Evolutionary conservation across 53 echinoderm and acorn worm species (phyloP).

Genomic region (Holothuria scabra): DNA sequence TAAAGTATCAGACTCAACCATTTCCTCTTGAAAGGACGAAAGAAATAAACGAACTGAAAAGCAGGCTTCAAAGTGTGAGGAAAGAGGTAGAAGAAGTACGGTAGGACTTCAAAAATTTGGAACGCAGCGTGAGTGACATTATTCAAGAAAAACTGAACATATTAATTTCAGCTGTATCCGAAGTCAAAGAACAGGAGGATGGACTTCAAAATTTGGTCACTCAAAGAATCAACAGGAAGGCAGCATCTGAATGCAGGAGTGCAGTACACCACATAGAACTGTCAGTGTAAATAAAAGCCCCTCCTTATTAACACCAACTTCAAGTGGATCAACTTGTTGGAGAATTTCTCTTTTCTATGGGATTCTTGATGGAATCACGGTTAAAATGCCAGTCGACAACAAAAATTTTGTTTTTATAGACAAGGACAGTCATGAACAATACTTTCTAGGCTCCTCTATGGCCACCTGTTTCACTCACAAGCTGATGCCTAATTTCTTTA

Average conservation of each 20-base stretch:
- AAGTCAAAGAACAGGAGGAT: constrained; percentile 8
- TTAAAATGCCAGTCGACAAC: neutral
- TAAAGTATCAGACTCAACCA: too few species aligned
- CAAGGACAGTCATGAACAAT: constrained; percentile 3
- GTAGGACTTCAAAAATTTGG: neutral
- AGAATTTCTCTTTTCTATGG: constrained; percentile 17
- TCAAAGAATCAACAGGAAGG: neutral
- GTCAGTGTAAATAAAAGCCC: too few species aligned
- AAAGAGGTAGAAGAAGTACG: neutral
- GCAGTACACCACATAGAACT: neutral
- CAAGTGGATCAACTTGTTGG: neutral
- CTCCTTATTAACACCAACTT: too few species aligned
- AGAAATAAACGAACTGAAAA: constrained; percentile 1
- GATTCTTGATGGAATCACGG: neutral
- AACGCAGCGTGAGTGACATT: neutral
- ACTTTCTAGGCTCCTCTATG: constrained; percentile 19
- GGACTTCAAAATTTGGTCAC: constrained; percentile 11
- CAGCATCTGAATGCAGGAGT: constrained; percentile 4
- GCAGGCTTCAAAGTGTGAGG: neutral
- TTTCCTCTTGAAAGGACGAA: too few species aligned
- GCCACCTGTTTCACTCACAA: neutral
- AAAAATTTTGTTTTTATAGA: neutral
- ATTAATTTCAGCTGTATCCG: neutral
- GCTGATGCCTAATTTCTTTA: constrained; percentile 28
- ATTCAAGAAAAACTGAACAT: constrained; percentile 3